Base-by-base conservation (phyloP, 2,113 vertebrate genomes). In the Triplophysa dalaica region DNA sequence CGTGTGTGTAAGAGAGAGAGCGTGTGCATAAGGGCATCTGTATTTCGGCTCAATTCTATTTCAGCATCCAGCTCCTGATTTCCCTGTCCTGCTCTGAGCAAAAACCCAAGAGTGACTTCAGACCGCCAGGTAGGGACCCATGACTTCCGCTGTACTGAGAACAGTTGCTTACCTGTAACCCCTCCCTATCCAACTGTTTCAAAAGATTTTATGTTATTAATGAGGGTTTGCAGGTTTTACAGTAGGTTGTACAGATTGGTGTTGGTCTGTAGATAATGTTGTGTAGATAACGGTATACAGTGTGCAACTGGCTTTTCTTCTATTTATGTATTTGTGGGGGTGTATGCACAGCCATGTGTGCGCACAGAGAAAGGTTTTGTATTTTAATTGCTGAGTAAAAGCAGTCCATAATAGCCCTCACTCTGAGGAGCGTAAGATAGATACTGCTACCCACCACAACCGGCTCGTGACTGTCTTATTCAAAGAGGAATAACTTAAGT, bases 101-200 rank as follows among this genome's bases (percentile, higher is more conserved):
- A 76, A 88, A 87, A 91, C 12, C 86, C 76, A 70, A 65, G 58
- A 60, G 65, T 75, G 85, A 82, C 67, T 11, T 0, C 81, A 83
- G 82, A 85, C 88, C 86, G 88, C 88, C 88, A 90, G 89, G 84
- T 92, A 90, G 84, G 90, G 87, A 48, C 62, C 1, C 21, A 38
- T 66, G 11, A 70, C 45, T 63, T 17, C 12, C 61, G 66, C 33
- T 68, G 74, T 77, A 78, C 54, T 50, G 48, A 77, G 48, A 26
- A 68, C 33, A 70, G 43, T 77, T n/a, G 26, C 41, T 52, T 76
- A 65, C 12, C 19, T 77, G 11, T 50, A 29, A 63, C 62, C n/a
- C 33, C 29, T 64, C 4, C 33, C 11, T 52, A 41, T 19, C 9
- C 10, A 64, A 65, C 56, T 64, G 61, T 52, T 22, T 52, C 11